Percentiles rank a stretch among this genome's conserved stretches.
Conservation (phyloP, 2,888 invertebrate genomes). For the Hedychridium roseum region DNA sequence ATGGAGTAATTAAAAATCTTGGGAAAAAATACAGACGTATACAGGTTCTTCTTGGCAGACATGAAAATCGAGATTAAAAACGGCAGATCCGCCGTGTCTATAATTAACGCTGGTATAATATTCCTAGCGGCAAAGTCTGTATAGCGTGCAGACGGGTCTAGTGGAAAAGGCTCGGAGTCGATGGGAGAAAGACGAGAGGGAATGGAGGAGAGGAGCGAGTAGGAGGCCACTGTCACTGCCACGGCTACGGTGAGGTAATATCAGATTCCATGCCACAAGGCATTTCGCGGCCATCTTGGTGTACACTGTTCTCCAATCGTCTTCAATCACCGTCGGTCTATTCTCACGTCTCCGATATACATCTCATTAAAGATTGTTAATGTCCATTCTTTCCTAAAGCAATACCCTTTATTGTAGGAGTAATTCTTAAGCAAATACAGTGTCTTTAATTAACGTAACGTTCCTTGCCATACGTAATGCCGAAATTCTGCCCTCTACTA, state of each 20-base stretch:
- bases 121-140: slow-evolving; percentile 26
- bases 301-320: slow-evolving; percentile 28
- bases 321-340: neutral
- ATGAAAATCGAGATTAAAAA: neutral
- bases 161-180: slow-evolving; percentile 4
- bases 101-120: slow-evolving; percentile 31
- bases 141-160: slow-evolving; percentile 13
- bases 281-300: slow-evolving; percentile 51
- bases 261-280: slow-evolving; percentile 48
- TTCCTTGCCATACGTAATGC: no score
- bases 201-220: slow-evolving; percentile 20
- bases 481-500: no score
- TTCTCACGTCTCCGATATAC: neutral
- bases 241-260: slow-evolving; percentile 60
- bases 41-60: no score
- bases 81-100: neutral
- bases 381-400: neutral
- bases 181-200: slow-evolving; percentile 11
- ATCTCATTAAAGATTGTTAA: neutral
- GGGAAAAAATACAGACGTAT: no score
- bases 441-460: no score
- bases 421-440: no score
- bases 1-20: no score
- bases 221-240: slow-evolving; percentile 59
- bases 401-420: no score